Base-by-base conservation (phyloP, 1,140 invertebrate species). In the Drosophila tropicalis region DNA sequence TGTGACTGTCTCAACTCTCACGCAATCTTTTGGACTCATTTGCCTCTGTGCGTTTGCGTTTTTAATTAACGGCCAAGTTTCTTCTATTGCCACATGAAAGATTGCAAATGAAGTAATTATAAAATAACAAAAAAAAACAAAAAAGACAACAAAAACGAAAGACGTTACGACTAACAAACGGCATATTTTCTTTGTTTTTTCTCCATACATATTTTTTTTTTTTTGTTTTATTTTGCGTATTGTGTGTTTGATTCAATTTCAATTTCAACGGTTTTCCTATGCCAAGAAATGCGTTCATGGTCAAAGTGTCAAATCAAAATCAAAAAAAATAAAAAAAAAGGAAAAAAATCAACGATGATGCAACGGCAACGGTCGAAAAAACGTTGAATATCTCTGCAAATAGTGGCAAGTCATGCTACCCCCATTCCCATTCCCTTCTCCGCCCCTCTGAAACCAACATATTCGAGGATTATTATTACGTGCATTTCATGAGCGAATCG, bases 71-170 rank as follows among this genome's bases (percentile, higher is more conserved):
- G 76, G 67, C 57, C 56, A 58, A 78, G 72, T 80, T 87, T 82
- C 72, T 86, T 83, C 83, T 87, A 89, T 86, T 86, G 84, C 83
- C 69, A 71, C 83, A 86, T 70, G 65, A 79, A 79, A 87, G 79
- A 82, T 86, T 86, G 83, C 83, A 86, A 86, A 86, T 86, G 84
- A 83, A 86, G 76, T 86, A 86, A 86, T 87, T 86, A 86, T 81
- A 70, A 76, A 81, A 73, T 72, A 29, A 29, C 5, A 29, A 29
- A 6, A 29, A 29, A 29, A 65, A 65, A 63, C 60, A 6, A 29
- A 29, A 29, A 29, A 65, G 62, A 63, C 63, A 60, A 69, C 61
- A 62, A 66, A 72, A 72, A 57, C 62, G 61, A 64, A 76, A 72
- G 62, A 73, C 44, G 76, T 85, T 72, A 79, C 82, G 83, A 82